These are phyloP conservation scores for Scolanthus callimorphus DNA, from an alignment of 92 coral and sea anemone genomes.

Conservation along the genomic window DNA sequence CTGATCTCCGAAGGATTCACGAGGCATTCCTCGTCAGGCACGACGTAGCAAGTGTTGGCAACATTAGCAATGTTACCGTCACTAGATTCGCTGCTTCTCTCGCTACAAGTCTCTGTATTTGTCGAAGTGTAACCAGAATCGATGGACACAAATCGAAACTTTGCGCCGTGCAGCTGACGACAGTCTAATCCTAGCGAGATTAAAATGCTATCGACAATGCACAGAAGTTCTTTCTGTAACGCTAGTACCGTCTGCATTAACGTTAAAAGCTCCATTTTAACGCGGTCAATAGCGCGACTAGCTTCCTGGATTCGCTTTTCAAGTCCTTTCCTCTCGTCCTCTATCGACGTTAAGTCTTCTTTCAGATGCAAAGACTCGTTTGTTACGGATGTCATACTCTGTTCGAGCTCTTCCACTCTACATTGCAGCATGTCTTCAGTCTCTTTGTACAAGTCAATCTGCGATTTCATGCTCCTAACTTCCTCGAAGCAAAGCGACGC, in stretches of 20 bases:
- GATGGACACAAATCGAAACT: slow-evolving; percentile 38
- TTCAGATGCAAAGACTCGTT: slow-evolving; percentile 47
- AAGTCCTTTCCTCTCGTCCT: slow-evolving; percentile 66
- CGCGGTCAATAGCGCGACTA: slow-evolving; percentile 65
- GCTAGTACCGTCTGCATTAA: slow-evolving; percentile 69
- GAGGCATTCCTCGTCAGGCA: slow-evolving; percentile 75
- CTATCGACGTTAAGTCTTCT: slow-evolving; percentile 59
- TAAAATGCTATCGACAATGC: slow-evolving; percentile 64
- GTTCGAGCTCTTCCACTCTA: slow-evolving; percentile 66
- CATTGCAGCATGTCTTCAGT: slow-evolving; percentile 49
- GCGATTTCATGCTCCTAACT: slow-evolving; percentile 57
- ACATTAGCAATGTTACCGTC: slow-evolving; percentile 51
- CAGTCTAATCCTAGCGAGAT: slow-evolving; percentile 56
- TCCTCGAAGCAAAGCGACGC: slow-evolving; percentile 74
- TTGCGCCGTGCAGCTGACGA: slow-evolving; percentile 20
- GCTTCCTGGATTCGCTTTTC: slow-evolving; percentile 68
- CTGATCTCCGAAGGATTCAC: slow-evolving; percentile 85
- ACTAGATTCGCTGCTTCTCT: slow-evolving; percentile 58
- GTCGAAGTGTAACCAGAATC: slow-evolving; percentile 56
- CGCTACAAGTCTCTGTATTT: slow-evolving; percentile 40
- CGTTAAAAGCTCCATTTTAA: slow-evolving; percentile 79
- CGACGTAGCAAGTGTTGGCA: slow-evolving; percentile 31
- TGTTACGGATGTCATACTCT: slow-evolving; percentile 45
- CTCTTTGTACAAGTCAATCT: slow-evolving; percentile 56
- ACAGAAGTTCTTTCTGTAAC: slow-evolving; percentile 69